A percentile compares a stretch with the other conserved stretches of the same genome.
Evolutionary conservation across 2,797 vertebrate genomes (phyloP).

Genomic region (Hypotaenidia philippensis): DNA sequence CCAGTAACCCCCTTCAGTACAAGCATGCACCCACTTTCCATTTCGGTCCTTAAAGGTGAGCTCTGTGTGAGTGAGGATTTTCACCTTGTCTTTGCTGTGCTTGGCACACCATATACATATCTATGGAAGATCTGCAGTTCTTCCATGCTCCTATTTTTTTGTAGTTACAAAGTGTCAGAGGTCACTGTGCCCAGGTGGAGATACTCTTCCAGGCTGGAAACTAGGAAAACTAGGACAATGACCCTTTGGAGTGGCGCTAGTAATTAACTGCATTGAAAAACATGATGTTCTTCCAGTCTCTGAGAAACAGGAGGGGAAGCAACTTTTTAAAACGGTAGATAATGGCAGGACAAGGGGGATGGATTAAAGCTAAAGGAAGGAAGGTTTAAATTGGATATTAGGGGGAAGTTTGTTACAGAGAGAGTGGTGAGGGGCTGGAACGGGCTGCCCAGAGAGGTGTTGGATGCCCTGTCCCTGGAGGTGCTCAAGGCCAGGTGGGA

Average conservation of each 20-base stretch:
- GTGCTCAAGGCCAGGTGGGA: no score
- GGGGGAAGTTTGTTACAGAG: no score
- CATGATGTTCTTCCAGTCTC: not conserved
- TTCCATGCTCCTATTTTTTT: not conserved
- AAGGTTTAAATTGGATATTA: no score
- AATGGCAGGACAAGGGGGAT: no score
- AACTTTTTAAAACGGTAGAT: no score
- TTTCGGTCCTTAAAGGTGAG: conserved; percentile 12
- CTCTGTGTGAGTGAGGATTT: not conserved
- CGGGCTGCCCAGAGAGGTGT: no score
- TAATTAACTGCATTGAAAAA: not conserved
- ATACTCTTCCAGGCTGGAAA: not conserved
- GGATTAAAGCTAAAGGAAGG: no score
- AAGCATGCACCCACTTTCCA: not conserved
- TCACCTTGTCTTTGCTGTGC: not conserved
- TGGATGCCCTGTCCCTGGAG: no score
- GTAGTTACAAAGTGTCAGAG: not conserved
- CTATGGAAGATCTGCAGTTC: not conserved
- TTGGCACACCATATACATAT: not conserved
- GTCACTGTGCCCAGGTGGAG: not conserved
- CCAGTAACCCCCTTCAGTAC: not conserved
- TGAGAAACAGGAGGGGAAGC: no score
- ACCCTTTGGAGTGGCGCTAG: not conserved
- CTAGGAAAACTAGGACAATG: not conserved
- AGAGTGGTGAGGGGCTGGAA: no score